Evolutionary conservation across 2,113 vertebrate species (phyloP).

Genomic region (Pseudorasbora parva): DNA sequence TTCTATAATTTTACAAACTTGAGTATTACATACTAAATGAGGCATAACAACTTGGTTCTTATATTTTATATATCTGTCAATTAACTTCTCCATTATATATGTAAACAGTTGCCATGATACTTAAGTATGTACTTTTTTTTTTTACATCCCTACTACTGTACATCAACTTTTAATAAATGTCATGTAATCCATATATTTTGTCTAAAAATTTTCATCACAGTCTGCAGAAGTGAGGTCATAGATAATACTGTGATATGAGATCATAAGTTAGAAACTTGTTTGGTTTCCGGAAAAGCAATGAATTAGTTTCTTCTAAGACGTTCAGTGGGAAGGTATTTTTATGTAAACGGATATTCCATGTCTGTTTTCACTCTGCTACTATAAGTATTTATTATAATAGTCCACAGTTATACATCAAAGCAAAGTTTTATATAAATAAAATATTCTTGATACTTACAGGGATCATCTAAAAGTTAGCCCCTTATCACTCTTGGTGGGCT

Average conservation of each 20-base stretch:
- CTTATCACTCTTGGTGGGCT: neutral
- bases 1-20: neutral
- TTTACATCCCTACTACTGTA: neutral
- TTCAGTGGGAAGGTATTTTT: neutral
- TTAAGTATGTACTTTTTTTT: neutral
- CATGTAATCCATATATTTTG: neutral
- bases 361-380: neutral
- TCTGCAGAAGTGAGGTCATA: neutral
- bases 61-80: neutral
- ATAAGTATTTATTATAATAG: neutral
- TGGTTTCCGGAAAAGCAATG: too few relatives aligned
- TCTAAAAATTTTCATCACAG: neutral
- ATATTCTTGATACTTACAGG: too few relatives aligned
- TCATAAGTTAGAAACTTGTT: too few relatives aligned
- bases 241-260: neutral
- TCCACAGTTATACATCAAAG: neutral
- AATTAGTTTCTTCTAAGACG: neutral
- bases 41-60: neutral
- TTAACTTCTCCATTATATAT: neutral
- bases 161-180: neutral
- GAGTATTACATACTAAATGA: neutral
- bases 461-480: neutral
- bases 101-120: neutral
- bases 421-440: neutral
- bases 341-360: neutral